These are phyloP conservation scores for Paracyclopina nana DNA, from an alignment of 1,140 invertebrate species.

Conservation along the genomic window DNA sequence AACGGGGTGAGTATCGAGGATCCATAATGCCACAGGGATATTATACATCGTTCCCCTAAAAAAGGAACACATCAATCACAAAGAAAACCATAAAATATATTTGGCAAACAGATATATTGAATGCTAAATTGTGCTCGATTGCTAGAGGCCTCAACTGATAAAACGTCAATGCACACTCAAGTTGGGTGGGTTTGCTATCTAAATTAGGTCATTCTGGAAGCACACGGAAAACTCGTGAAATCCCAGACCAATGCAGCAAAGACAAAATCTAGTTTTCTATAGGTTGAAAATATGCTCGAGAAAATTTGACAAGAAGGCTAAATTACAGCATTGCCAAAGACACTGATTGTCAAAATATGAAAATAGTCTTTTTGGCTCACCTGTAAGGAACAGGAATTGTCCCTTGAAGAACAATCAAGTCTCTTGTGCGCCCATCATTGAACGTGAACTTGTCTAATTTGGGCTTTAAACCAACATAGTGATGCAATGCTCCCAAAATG, in stretches of 20 bases:
- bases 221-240: too few species aligned
- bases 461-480: slow-evolving; percentile 47
- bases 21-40: slow-evolving; percentile 88
- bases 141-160: neutral
- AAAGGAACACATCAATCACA: slow-evolving; percentile 13
- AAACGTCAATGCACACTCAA: neutral
- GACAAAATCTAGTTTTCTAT: too few species aligned
- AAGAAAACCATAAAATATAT: slow-evolving; percentile 1
- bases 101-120: neutral
- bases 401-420: neutral
- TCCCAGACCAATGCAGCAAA: too few species aligned
- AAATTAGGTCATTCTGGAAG: too few species aligned
- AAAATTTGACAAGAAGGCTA: too few species aligned
- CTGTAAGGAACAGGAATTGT: slow-evolving; percentile 6
- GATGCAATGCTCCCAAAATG: slow-evolving; percentile 41
- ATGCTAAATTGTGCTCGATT: neutral
- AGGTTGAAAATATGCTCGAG: too few species aligned
- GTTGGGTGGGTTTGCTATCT: too few species aligned
- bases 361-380: neutral
- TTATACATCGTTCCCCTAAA: slow-evolving; percentile 43
- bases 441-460: slow-evolving; percentile 35
- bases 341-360: neutral
- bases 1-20: slow-evolving; percentile 89
- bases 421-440: slow-evolving; percentile 6
- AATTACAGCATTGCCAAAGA: too few species aligned